Evolutionary conservation across 1,140 invertebrate genomes (phyloP).

Genomic region (Drosophila auraria): DNA sequence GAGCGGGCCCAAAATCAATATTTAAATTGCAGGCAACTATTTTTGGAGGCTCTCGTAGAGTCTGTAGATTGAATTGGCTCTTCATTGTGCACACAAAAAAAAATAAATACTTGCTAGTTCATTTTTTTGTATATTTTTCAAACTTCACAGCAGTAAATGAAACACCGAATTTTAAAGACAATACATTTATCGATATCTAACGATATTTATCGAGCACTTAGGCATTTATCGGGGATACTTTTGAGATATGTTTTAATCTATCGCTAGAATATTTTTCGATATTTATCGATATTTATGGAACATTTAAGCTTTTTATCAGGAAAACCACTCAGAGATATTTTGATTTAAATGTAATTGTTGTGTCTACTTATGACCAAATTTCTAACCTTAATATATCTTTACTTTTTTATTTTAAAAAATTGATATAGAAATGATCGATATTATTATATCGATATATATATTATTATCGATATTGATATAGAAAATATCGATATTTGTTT

Average conservation of each 20-base stretch:
- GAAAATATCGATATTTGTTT: no score
- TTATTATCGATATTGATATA: no score
- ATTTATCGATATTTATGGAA: background rate
- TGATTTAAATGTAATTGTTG: no score
- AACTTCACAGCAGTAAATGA: background rate
- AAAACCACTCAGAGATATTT: no score
- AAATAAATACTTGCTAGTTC: no score
- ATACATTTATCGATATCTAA: background rate
- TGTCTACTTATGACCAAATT: no score
- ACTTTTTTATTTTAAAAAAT: background rate
- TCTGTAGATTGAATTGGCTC: constrained; percentile 27
- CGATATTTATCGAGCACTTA: background rate
- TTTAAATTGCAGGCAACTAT: constrained; percentile 70
- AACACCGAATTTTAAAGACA: background rate
- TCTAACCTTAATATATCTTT: no score
- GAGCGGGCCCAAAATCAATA: constrained; percentile 63
- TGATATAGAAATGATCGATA: no score
- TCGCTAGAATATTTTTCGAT: background rate
- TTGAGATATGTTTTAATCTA: background rate
- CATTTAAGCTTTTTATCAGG: no score
- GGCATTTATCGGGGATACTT: background rate
- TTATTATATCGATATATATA: background rate
- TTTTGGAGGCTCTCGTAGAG: constrained; percentile 24
- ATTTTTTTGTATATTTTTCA: no score
- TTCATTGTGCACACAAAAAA: background rate